These are phyloP conservation scores for Ammodytes marinus DNA, from an alignment of 2,113 vertebrate genomes.

Conservation along the genomic window DNA sequence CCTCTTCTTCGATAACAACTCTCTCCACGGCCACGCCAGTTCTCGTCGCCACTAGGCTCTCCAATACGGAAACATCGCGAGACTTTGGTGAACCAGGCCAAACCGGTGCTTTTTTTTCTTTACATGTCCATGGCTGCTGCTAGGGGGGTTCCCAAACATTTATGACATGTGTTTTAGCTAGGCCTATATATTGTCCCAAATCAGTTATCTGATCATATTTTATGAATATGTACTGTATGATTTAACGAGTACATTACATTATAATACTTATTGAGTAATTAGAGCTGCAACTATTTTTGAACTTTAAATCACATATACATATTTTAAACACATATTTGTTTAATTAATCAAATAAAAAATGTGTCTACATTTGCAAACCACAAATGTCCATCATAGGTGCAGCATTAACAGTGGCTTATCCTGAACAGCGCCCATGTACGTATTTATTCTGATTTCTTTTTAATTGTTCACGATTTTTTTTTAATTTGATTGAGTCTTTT, in stretches of 20 bases:
- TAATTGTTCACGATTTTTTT: not conserved
- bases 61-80: conserved; percentile 88
- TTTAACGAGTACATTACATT: not conserved
- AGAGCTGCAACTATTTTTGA: not conserved
- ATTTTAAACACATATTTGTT: not conserved
- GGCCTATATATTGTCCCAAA: not conserved
- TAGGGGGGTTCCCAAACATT: not conserved
- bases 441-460: too few species aligned
- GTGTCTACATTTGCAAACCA: not conserved
- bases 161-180: not conserved
- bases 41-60: conserved; percentile 88
- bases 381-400: not conserved
- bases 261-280: not conserved
- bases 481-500: not conserved
- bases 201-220: not conserved
- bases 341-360: not conserved
- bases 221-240: not conserved
- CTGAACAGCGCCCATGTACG: not conserved
- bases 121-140: not conserved
- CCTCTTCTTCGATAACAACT: conserved; percentile 91
- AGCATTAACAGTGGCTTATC: not conserved
- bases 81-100: conserved; percentile 67
- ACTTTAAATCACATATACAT: not conserved
- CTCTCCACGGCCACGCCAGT: conserved; percentile 87
- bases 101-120: too few species aligned